Percentiles rank a stretch among this genome's conserved stretches.
These are phyloP conservation scores for Cydia strobilella DNA, from an alignment of 1,140 invertebrate species.

Conservation along the genomic window DNA sequence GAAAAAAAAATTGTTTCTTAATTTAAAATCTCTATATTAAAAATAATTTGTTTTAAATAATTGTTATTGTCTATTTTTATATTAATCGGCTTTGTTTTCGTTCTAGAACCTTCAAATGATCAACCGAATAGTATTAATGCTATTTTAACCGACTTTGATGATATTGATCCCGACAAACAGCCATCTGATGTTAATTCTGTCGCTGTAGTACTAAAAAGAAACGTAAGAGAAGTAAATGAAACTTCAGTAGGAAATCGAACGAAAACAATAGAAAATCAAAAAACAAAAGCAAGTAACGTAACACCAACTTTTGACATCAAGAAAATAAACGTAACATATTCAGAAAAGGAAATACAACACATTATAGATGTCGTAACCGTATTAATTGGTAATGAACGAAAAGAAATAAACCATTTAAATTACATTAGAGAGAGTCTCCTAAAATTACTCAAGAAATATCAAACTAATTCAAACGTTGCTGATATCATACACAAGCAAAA, in stretches of 20 bases:
- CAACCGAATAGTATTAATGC: neutral
- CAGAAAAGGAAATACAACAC: constrained; percentile 41
- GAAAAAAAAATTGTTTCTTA: neutral
- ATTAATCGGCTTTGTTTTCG: neutral
- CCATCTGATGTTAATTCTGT: neutral
- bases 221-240: constrained; percentile 19
- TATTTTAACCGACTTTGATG: neutral
- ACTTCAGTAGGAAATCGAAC: neutral
- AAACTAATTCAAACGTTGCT: neutral
- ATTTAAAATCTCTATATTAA: too few relatives aligned
- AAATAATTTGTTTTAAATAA: neutral
- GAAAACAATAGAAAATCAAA: too few relatives aligned
- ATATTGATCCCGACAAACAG: constrained; percentile 4
- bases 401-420: constrained; percentile 45
- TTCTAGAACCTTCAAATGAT: neutral
- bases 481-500: neutral
- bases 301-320: constrained; percentile 21
- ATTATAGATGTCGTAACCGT: constrained; percentile 43
- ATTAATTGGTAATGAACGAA: constrained; percentile 46
- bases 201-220: constrained; percentile 43
- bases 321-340: constrained; percentile 23
- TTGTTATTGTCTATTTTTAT: neutral
- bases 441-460: constrained; percentile 35
- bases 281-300: constrained; percentile 6
- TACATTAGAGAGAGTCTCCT: constrained; percentile 44